A percentile compares a stretch with the other conserved stretches of the same genome.
Conservation (phyloP, 2,113 vertebrate species). For the Lathamus discolor region DNA sequence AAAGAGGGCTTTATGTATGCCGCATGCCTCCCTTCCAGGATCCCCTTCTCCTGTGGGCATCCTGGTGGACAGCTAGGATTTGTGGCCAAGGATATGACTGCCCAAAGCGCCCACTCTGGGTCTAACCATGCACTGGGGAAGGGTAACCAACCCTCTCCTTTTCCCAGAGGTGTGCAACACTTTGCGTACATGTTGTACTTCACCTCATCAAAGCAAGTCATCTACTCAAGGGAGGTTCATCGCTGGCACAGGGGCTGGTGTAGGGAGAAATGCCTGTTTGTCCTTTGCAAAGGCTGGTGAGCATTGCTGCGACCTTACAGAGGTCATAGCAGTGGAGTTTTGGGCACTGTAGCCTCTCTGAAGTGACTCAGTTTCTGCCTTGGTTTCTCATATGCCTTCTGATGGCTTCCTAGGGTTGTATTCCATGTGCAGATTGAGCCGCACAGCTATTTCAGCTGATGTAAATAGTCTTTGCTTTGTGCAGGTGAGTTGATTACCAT, state of each 20-base stretch:
- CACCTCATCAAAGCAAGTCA: neutral
- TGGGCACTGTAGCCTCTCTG: neutral
- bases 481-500: neutral
- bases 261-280: neutral
- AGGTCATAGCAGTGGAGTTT: fast-evolving
- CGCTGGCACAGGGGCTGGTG: neutral
- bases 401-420: neutral
- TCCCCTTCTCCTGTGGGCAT: neutral
- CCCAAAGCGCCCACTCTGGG: neutral
- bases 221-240: fast-evolving
- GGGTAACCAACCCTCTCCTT: neutral
- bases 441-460: neutral
- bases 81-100: neutral
- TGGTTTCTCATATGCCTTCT: neutral
- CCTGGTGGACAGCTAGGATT: neutral
- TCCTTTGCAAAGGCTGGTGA: neutral
- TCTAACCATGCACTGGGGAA: neutral
- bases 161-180: neutral
- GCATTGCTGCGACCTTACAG: neutral
- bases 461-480: neutral
- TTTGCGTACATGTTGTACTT: neutral
- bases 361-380: neutral
- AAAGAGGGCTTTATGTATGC: slow-evolving; percentile 76
- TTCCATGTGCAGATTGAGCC: neutral
- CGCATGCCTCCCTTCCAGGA: neutral